Conservation (phyloP, 1,140 invertebrate genomes). For the Atta texana region DNA sequence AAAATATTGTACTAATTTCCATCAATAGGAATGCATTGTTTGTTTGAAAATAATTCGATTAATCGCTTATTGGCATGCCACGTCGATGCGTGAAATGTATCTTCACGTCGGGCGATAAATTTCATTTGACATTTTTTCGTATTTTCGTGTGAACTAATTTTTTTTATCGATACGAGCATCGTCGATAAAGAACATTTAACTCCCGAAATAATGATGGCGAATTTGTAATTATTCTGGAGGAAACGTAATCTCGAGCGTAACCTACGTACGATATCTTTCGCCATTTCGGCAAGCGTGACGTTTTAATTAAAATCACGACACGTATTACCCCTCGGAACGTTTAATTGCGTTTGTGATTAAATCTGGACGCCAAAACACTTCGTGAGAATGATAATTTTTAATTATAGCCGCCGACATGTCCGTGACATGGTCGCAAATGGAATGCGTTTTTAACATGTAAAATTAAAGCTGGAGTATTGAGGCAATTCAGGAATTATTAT, state of each 20-base stretch:
- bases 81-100: constrained; percentile 29
- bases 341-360: constrained; percentile 59
- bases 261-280: constrained; percentile 45
- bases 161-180: background rate
- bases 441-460: background rate
- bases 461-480: constrained; percentile 14
- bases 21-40: background rate
- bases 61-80: constrained; percentile 14
- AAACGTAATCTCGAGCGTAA: constrained; percentile 45
- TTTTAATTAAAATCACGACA: constrained; percentile 64
- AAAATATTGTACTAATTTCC: constrained; percentile 15
- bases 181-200: constrained; percentile 14
- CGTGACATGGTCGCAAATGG: background rate
- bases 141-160: background rate
- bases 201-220: constrained; percentile 14
- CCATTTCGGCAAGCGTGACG: constrained; percentile 53
- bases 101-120: constrained; percentile 31
- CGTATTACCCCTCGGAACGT: constrained; percentile 48
- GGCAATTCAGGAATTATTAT: background rate
- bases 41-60: constrained; percentile 46
- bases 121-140: constrained; percentile 39
- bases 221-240: constrained; percentile 46
- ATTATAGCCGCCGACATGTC: constrained; percentile 42
- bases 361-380: constrained; percentile 52
- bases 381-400: constrained; percentile 59